Percentiles rank a stretch among this genome's conserved stretches.
phyloP scores from a whole-genome alignment of 2,113 vertebrate species.

The Oryzias javanicus region DNA sequence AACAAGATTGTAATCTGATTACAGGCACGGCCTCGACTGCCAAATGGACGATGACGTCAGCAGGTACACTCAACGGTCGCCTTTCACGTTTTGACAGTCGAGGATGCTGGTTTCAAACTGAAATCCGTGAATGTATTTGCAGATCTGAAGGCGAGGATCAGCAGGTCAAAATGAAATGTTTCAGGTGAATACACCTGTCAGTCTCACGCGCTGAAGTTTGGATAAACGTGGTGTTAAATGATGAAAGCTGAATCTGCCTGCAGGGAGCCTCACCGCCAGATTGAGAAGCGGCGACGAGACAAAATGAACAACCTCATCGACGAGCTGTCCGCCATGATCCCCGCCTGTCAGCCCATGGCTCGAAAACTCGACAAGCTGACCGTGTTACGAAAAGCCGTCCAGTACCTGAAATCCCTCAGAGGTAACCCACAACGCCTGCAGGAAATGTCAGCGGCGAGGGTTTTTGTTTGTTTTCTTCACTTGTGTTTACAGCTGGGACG shows the following conservation, averaged over 20 bases:
- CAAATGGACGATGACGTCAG: constrained; percentile 54
- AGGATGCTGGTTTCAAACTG: neutral
- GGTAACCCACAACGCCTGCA: constrained; percentile 67
- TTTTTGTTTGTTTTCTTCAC: neutral
- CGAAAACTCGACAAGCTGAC: constrained; percentile 91
- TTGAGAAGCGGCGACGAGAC: constrained; percentile 90
- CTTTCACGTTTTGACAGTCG: neutral
- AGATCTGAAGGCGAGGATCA: constrained; percentile 68
- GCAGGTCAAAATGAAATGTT: constrained; percentile 68
- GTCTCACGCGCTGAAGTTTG: too few species aligned
- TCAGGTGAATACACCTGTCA: constrained; percentile 48
- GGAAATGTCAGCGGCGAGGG: neutral
- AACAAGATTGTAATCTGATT: neutral
- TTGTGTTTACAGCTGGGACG: constrained; percentile 72
- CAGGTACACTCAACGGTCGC: constrained; percentile 37
- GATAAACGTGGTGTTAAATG: too few species aligned
- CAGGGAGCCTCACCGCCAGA: constrained; percentile 93
- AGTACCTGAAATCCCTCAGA: constrained; percentile 89
- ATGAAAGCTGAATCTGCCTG: neutral
- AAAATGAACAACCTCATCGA: constrained; percentile 97
- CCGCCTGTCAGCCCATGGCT: constrained; percentile 89
- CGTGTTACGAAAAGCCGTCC: constrained; percentile 90
- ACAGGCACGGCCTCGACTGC: constrained; percentile 39
- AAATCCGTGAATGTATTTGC: neutral
- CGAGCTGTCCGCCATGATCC: constrained; percentile 89